phyloP scores from a whole-genome alignment of 2,888 invertebrate species.

The Drosophila hawaiiensis region DNA sequence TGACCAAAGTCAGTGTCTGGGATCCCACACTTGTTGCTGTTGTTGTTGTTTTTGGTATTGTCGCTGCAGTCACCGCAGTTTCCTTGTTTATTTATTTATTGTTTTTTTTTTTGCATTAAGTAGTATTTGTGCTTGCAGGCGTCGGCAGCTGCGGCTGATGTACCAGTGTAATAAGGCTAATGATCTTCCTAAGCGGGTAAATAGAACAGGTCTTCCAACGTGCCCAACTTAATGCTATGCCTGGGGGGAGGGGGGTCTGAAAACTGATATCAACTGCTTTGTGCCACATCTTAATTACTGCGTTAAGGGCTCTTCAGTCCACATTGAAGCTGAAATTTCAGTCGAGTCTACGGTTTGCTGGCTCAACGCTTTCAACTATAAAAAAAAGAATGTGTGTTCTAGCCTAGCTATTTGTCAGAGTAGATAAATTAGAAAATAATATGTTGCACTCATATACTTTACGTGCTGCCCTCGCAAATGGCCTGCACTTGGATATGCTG shows the following conservation, averaged over 20 bases:
- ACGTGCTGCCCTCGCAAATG: slow-evolving; percentile 16
- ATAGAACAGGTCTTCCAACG: slow-evolving; percentile 46
- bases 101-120: slow-evolving; percentile 9
- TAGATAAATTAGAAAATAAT: neutral
- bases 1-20: slow-evolving; percentile 44
- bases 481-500: neutral
- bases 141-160: slow-evolving; percentile 65
- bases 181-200: slow-evolving; percentile 64
- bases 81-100: slow-evolving; percentile 27
- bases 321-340: too few relatives aligned
- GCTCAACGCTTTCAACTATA: neutral
- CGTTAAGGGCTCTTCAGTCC: neutral
- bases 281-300: slow-evolving; percentile 16
- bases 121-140: slow-evolving; percentile 32
- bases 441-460: neutral
- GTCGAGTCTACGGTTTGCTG: neutral
- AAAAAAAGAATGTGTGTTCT: neutral
- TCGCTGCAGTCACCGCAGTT: slow-evolving; percentile 40
- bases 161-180: slow-evolving; percentile 71
- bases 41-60: slow-evolving; percentile 26
- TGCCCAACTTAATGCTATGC: neutral
- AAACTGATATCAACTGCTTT: slow-evolving; percentile 12
- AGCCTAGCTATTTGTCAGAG: neutral
- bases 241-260: neutral
- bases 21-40: slow-evolving; percentile 57